A percentile compares a stretch with the other conserved stretches of the same genome.
phyloP scores from a whole-genome alignment of 2,797 vertebrate genomes.

The Lates japonicus region DNA sequence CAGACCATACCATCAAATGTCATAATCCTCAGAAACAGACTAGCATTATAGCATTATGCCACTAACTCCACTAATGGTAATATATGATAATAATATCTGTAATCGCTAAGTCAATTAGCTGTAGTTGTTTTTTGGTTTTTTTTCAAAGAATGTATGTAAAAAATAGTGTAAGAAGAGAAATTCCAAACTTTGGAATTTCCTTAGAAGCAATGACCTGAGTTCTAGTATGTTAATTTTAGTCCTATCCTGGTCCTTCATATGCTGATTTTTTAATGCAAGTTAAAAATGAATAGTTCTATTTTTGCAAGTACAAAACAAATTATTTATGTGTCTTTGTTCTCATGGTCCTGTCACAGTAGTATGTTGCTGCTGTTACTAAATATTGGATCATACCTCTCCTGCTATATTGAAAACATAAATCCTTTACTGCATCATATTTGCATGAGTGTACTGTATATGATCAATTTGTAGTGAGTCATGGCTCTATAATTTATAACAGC shows the following conservation, averaged over 20 bases:
- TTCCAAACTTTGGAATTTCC: constrained; percentile 4
- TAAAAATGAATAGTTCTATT: constrained; percentile 56
- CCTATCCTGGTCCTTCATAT: not conserved
- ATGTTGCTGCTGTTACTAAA: not conserved
- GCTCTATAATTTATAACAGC: constrained; percentile 24
- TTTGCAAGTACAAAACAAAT: constrained; percentile 38
- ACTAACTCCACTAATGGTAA: constrained; percentile 49
- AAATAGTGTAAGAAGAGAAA: not conserved
- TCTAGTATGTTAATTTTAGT: not conserved
- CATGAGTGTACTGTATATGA: not conserved
- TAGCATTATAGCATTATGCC: constrained; percentile 58
- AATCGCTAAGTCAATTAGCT: constrained; percentile 49
- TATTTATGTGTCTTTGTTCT: constrained; percentile 34
- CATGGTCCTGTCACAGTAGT: constrained; percentile 2
- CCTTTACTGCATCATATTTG: constrained; percentile 9
- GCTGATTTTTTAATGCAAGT: constrained; percentile 40
- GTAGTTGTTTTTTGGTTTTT: not conserved
- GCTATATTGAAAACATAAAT: constrained; percentile 38
- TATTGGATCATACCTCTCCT: constrained; percentile 22
- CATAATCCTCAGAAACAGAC: constrained; percentile 73
- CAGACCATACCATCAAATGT: constrained; percentile 62
- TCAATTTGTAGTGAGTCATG: constrained; percentile 31
- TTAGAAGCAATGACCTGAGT: not conserved
- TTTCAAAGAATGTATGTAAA: not conserved
- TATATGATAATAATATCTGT: constrained; percentile 51